Conservation (phyloP, 2,888 invertebrate genomes). For the Synanthedon vespiformis region DNA sequence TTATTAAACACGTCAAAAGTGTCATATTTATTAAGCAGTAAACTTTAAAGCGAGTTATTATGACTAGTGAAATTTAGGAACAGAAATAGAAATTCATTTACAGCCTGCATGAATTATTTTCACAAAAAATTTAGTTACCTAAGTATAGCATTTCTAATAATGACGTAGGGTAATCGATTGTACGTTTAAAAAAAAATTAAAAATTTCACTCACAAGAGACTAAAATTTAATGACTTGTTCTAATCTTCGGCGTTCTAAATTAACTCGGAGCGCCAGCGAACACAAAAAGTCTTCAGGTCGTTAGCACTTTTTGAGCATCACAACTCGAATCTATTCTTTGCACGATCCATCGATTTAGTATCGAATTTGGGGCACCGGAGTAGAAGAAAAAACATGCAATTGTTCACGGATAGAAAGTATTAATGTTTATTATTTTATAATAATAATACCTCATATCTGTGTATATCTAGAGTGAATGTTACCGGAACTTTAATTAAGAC, state of each 20-base stretch:
- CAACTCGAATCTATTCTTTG: background rate
- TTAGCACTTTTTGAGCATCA: background rate
- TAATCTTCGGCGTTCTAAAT: background rate
- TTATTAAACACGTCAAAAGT: no score
- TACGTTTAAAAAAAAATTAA: no score
- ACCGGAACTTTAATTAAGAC: background rate
- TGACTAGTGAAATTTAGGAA: no score
- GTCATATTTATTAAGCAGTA: no score
- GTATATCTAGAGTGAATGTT: background rate
- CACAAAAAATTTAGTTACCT: no score
- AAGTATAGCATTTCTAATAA: no score
- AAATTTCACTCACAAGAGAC: no score
- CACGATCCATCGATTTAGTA: slow-evolving; percentile 8
- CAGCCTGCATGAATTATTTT: no score
- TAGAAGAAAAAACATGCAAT: background rate
- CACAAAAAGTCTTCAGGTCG: background rate
- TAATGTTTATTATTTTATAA: background rate
- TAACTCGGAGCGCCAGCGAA: background rate
- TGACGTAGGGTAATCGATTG: no score
- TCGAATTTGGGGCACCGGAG: slow-evolving; percentile 9
- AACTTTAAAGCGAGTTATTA: no score
- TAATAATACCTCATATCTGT: background rate
- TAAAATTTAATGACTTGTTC: background rate
- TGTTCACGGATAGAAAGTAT: background rate
- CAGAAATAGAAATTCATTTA: no score